Evolutionary conservation across 1,140 invertebrate species (phyloP), one percentile per base, ranked within the genome.

Genomic region (Drosophila ananassae): DNA sequence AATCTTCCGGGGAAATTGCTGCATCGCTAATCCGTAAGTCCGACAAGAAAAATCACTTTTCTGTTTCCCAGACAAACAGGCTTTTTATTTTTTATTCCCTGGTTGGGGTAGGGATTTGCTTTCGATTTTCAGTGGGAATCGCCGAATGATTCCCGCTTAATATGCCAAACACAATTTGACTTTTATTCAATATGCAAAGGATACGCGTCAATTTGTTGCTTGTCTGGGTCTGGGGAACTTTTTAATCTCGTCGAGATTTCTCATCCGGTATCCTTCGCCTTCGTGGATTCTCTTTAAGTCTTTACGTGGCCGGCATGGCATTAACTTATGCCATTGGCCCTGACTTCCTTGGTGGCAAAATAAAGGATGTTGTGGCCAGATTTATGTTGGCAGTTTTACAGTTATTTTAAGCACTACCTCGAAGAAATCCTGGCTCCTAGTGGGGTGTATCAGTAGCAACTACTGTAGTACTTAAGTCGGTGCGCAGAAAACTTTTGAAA

Each of bases 371-470:
- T 89, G 84, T 82, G 84, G 79, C 79, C 76, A 84, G 85, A 89
- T 89, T 89, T 89, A 89, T 89, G 84, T 85, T 89, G 85, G 76
- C 84, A 89, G 68, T 89, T 89, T 90, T 90, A 84, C 79, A 89
- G 84, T 80, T 77, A 83, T 83, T 87, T 87, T 77, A 89, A 89
- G 83, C 72, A 87, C 72, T 69, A 61, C 63, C 77, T 64, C 68
- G 69, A 37, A 41, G 56, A 60, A 59, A 54, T 50, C 34, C 47
- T 28, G 17, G 2, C 13, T 44, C 41, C 59, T 10, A 44, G 2
- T 21, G 13, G 39, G 54, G 54, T 61, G 56, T 59, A 76, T 68
- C 66, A 66, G 57, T 58, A 67, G 34, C 52, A 54, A 57, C 68
- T 69, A 66, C 54, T 74, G 71, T 67, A 72, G 89, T 90, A 90